Percentiles rank a stretch among this genome's conserved stretches.
Conservation (phyloP, 2,797 vertebrate species). For the Phyllotis vaccarum region DNA sequence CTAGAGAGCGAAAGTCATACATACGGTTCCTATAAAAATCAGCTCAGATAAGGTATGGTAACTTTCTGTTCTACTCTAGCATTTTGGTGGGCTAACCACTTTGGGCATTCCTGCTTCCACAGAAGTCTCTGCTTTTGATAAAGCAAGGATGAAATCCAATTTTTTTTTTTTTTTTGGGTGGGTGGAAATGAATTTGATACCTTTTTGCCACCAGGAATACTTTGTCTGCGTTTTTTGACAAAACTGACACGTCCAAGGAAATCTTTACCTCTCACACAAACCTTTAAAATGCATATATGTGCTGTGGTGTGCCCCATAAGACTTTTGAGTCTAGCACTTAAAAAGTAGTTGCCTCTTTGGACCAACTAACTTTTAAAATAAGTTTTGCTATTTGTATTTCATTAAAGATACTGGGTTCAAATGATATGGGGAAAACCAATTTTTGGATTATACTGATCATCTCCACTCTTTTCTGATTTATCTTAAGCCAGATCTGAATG, state of each 20-base stretch:
- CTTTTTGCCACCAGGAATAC: conserved; percentile 87
- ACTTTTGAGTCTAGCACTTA: conserved; percentile 77
- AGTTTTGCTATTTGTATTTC: conserved; percentile 77
- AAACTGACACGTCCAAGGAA: conserved; percentile 86
- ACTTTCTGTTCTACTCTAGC: conserved; percentile 83
- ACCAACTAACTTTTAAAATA: conserved; percentile 81
- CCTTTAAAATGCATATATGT: conserved; percentile 83
- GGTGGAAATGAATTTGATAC: conserved; percentile 85
- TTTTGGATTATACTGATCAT: conserved; percentile 73
- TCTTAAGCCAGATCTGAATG: conserved; percentile 52
- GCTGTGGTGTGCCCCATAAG: conserved; percentile 78
- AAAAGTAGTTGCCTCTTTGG: conserved; percentile 79
- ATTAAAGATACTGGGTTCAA: conserved; percentile 77
- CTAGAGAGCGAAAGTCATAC: conserved; percentile 90
- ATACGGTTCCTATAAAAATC: conserved; percentile 89
- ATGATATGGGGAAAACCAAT: conserved; percentile 63
- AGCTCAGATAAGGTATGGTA: conserved; percentile 85
- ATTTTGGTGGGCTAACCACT: conserved; percentile 85
- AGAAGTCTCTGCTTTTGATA: conserved; percentile 88
- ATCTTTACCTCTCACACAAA: conserved; percentile 77
- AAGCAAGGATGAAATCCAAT: conserved; percentile 85
- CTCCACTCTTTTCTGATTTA: conserved; percentile 77
- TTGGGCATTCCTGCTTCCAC: conserved; percentile 82
- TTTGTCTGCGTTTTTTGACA: conserved; percentile 87
- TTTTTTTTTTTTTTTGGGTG: conserved; percentile 80